Base-by-base conservation (phyloP, 2,113 vertebrate species). In the Prunella fulvescens region DNA sequence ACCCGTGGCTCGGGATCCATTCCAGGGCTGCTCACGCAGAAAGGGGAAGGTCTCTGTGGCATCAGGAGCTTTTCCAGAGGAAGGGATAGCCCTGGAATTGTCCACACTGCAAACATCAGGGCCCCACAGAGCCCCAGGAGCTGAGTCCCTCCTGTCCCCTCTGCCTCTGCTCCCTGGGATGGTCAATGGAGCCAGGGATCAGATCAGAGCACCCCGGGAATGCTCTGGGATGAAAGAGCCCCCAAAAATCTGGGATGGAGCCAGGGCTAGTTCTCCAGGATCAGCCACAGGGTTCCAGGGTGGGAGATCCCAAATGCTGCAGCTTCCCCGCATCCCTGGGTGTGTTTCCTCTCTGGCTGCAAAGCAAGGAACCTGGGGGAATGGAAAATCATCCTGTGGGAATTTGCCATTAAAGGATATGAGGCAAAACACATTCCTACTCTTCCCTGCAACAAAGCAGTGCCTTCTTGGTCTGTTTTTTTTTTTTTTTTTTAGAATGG, bases 211-310 rank as follows among this genome's bases (percentile, higher is more conserved):
- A 37, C 7, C 19, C 24, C 0, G 1, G 58, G 31, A 17, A 19
- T 40, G 11, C 14, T 60, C 14, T 12, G 29, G 23, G 3, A 5
- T n/a, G 54, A 15, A 60, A 12, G 45, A 81, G 10, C 2, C 14
- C 14, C 0, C 1, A 4, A 26, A 12, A 17, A 69, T 4, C 20
- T 0, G 3, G 50, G 54, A 4, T 58, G 44, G 29, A 54, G 28
- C 12, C 9, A 3, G 26, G 50, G 28, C 1, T 33, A 2, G 4
- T 17, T 17, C 51, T 51, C 15, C 8, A 4, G 56, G 6, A 17
- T 7, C 11, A 14, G 14, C 47, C 45, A 4, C 42, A 1, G 20
- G 10, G 35, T 6, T 31, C 28, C 56, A 29, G 62, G 11, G 35
- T 5, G 18, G 44, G 12, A 39, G 1, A 25, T 61, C 28, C 58